Evolutionary conservation across 1,140 invertebrate species (phyloP).

Genomic region (Heterodera carotae): DNA sequence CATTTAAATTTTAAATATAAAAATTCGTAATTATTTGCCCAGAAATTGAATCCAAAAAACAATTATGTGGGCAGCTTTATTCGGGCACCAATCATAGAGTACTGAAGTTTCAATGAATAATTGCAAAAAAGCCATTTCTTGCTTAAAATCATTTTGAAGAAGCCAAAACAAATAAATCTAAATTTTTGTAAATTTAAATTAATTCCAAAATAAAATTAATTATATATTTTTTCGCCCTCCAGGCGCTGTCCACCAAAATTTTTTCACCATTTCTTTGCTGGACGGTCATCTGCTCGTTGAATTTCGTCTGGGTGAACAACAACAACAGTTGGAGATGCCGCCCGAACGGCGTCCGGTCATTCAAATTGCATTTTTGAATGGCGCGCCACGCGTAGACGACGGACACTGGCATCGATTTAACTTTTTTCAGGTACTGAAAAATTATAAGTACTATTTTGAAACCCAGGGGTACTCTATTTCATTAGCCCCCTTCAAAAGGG

Average conservation of each 20-base stretch:
- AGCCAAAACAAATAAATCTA: too few species aligned
- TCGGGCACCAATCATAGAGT: too few species aligned
- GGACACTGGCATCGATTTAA: conserved; percentile 50
- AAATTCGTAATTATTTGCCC: too few species aligned
- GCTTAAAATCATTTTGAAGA: too few species aligned
- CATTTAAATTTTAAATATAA: too few species aligned
- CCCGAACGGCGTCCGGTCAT: conserved; percentile 65
- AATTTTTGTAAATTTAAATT: background rate
- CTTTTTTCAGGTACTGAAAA: conserved; percentile 61
- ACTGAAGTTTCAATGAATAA: too few species aligned
- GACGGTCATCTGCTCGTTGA: conserved; percentile 82
- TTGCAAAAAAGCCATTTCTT: too few species aligned
- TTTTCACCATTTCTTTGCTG: conserved; percentile 89
- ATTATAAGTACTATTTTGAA: too few species aligned
- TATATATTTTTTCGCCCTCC: background rate
- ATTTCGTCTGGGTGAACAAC: conserved; percentile 82
- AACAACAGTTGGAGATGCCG: conserved; percentile 74
- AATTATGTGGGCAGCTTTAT: too few species aligned
- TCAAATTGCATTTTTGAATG: conserved; percentile 45
- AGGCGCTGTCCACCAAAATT: conserved; percentile 82
- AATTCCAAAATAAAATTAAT: background rate
- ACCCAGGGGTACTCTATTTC: too few species aligned
- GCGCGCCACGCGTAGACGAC: conserved; percentile 49
- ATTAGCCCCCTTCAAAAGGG: too few species aligned
- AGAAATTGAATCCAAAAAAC: too few species aligned